Evolutionary conservation across 2,113 vertebrate genomes (phyloP).

Genomic region (Benitochromis conjunctus): DNA sequence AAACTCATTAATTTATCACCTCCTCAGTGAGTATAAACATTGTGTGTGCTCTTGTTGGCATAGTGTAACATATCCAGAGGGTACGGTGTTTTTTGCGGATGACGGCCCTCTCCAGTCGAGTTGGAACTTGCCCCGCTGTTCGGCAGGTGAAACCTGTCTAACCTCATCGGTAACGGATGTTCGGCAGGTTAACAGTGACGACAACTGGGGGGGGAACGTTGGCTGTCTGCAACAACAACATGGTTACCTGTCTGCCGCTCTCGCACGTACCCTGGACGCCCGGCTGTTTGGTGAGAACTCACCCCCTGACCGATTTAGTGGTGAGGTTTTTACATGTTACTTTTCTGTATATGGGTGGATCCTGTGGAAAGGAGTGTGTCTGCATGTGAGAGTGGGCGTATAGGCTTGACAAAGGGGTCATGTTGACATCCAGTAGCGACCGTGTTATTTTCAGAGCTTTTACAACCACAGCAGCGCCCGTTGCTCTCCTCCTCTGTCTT

Average conservation of each 20-base stretch:
- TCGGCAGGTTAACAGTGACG: background rate
- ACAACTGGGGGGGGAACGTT: background rate
- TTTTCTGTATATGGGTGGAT: background rate
- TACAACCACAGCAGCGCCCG: background rate
- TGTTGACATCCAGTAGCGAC: conserved; percentile 38
- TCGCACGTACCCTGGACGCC: conserved; percentile 12
- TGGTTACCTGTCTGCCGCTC: conserved; percentile 50
- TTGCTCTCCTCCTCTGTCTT: background rate
- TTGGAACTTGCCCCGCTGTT: conserved; percentile 44
- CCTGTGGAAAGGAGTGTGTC: background rate
- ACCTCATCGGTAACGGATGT: conserved; percentile 46
- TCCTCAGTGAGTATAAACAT: background rate
- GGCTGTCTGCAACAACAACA: conserved; percentile 5
- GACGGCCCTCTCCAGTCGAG: conserved; percentile 17
- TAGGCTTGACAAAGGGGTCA: conserved; percentile 1
- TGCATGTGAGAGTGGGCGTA: background rate
- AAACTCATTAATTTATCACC: background rate
- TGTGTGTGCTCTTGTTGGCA: background rate
- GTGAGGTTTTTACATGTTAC: conserved; percentile 3
- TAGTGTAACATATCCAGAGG: conserved; percentile 16
- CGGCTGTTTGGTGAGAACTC: conserved; percentile 50
- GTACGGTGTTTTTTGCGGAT: background rate
- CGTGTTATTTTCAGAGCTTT: conserved; percentile 27
- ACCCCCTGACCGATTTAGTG: background rate
- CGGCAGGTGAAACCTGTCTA: conserved; percentile 69